Conservation (phyloP, 1,140 invertebrate genomes). For the Druon quercuslanigerum region DNA sequence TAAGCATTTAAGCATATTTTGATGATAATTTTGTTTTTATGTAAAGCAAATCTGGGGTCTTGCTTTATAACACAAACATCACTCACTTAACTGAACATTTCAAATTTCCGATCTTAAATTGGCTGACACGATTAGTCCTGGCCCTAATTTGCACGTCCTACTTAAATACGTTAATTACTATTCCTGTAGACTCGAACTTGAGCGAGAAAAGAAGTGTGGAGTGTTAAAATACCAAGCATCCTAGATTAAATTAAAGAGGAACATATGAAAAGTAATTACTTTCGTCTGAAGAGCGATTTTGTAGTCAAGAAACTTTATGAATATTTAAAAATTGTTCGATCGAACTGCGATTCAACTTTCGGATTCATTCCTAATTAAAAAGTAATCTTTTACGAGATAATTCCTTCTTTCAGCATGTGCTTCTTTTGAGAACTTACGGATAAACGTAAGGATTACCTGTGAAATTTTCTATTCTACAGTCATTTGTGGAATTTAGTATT, state of each 20-base stretch:
- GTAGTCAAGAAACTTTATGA: not conserved
- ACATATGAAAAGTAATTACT: constrained; percentile 13
- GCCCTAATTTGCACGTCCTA: constrained; percentile 9
- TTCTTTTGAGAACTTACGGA: no score
- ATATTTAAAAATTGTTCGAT: constrained; percentile 8
- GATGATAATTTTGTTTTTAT: no score
- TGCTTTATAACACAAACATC: not conserved
- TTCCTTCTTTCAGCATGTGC: not conserved
- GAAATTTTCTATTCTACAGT: no score
- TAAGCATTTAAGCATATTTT: no score
- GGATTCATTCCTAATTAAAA: constrained; percentile 1
- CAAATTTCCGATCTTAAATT: constrained; percentile 19
- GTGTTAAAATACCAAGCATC: constrained; percentile 12
- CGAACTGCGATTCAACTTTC: not conserved
- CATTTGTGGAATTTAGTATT: no score
- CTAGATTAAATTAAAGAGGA: constrained; percentile 14
- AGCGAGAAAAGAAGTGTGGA: constrained; percentile 1
- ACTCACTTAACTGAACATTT: not conserved
- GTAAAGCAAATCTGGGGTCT: not conserved
- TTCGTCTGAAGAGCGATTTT: not conserved
- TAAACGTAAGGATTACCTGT: no score
- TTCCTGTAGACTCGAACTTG: not conserved
- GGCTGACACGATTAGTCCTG: constrained; percentile 18
- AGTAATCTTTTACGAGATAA: not conserved
- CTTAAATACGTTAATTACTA: constrained; percentile 4